Conservation (phyloP, 53 echinoderm and acorn worm genomes). For the Patiria pectinifera region DNA sequence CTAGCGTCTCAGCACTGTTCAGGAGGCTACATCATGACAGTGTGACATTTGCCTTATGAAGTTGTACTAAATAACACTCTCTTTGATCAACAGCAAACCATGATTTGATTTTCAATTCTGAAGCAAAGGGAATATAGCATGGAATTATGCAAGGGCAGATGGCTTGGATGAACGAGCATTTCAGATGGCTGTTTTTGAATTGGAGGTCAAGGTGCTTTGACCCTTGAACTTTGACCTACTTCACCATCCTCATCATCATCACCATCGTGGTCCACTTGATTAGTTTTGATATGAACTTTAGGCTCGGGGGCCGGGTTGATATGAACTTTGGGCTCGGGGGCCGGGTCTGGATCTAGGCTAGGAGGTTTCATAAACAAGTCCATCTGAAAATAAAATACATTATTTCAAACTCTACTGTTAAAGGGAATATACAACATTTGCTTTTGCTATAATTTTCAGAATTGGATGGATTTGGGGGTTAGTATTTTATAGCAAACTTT, state of each 20-base stretch:
- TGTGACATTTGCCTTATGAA: background rate
- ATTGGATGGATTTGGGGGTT: no score
- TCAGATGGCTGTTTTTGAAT: background rate
- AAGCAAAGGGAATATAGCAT: background rate
- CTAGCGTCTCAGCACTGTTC: no score
- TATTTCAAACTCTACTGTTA: background rate
- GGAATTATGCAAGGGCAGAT: background rate
- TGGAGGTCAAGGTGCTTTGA: constrained; percentile 29
- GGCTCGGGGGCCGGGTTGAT: background rate
- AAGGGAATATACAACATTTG: no score
- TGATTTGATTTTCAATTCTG: background rate
- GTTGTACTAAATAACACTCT: background rate
- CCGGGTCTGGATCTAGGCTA: constrained; percentile 13
- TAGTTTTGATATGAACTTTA: background rate
- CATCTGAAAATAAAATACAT: constrained; percentile 41
- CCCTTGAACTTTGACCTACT: constrained; percentile 55
- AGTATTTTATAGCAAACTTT: no score
- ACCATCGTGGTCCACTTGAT: background rate
- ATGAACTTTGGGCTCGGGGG: background rate
- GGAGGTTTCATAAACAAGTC: background rate
- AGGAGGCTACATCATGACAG: no score
- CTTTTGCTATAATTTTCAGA: no score
- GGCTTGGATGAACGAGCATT: background rate
- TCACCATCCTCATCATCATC: constrained; percentile 43
- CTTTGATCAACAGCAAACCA: background rate